phyloP scores from a whole-genome alignment of 2,888 invertebrate genomes.

The Aphodius granarius region DNA sequence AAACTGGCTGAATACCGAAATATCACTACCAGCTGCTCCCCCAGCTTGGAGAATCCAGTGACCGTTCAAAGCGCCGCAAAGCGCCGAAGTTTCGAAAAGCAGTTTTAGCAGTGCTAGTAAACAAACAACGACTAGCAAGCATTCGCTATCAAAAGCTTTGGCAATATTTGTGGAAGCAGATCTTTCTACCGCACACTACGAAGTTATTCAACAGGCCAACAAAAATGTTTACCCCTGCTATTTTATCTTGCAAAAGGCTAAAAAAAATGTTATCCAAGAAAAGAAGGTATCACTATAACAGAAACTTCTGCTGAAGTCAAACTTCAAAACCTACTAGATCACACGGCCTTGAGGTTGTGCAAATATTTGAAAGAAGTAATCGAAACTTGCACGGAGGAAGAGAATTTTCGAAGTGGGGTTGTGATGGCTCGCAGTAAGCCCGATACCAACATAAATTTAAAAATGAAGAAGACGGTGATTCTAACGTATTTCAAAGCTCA shows the following conservation, averaged over 20 bases:
- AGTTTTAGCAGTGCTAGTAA: slow-evolving; percentile 6
- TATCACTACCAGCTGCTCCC: background rate
- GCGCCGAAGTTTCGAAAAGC: background rate
- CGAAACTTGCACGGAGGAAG: too few relatives aligned
- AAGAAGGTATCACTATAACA: background rate
- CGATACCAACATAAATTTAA: too few relatives aligned
- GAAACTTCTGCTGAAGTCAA: too few relatives aligned
- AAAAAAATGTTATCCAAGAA: background rate
- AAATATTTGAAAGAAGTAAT: too few relatives aligned
- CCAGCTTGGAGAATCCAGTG: too few relatives aligned
- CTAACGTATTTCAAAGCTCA: background rate
- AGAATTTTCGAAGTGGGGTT: too few relatives aligned
- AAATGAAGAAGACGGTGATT: slow-evolving; percentile 2
- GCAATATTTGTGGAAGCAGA: background rate
- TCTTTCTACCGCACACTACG: slow-evolving; percentile 1
- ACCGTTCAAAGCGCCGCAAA: too few relatives aligned
- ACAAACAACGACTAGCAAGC: slow-evolving; percentile 9
- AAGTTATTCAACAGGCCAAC: slow-evolving; percentile 4
- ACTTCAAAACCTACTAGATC: too few relatives aligned
- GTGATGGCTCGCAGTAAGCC: too few relatives aligned
- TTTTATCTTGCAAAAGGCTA: background rate
- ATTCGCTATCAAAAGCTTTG: slow-evolving; percentile 4
- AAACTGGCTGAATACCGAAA: too few relatives aligned
- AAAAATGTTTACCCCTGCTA: background rate
- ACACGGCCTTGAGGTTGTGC: too few relatives aligned